phyloP scores from a whole-genome alignment of 2,113 vertebrate species.

The Globicephala melas region DNA sequence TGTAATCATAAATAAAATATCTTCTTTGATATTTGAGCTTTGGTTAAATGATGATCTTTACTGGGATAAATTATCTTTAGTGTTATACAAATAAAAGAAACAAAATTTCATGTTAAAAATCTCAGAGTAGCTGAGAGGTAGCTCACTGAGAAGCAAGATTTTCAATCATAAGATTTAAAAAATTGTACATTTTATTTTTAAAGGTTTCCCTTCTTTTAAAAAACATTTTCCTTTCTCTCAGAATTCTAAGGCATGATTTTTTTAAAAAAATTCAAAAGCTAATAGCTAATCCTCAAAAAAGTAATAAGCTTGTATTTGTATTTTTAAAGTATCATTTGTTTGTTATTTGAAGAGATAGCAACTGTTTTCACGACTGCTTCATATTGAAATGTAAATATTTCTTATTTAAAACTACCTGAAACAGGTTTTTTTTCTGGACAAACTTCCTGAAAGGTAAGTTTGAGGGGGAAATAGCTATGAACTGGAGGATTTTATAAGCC shows the following conservation, averaged over 20 bases:
- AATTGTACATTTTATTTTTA: neutral
- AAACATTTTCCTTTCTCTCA: constrained; percentile 35
- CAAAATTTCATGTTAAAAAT: constrained; percentile 56
- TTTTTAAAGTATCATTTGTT: constrained; percentile 54
- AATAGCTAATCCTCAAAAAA: constrained; percentile 43
- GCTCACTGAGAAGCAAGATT: constrained; percentile 42
- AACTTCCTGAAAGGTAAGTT: constrained; percentile 20
- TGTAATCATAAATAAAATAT: constrained; percentile 54
- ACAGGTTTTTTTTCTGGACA: constrained; percentile 7
- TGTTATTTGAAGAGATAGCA: constrained; percentile 26
- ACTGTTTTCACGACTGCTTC: constrained; percentile 4
- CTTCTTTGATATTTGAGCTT: constrained; percentile 38
- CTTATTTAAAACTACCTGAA: constrained; percentile 36
- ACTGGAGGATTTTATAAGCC: neutral
- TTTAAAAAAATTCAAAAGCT: constrained; percentile 14
- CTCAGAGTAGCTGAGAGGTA: constrained; percentile 22
- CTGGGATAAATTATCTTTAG: constrained; percentile 21
- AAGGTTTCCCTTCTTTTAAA: neutral
- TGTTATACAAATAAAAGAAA: neutral
- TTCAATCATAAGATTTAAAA: constrained; percentile 52
- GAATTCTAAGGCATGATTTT: constrained; percentile 43
- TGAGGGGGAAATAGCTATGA: constrained; percentile 10
- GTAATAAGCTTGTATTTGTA: neutral
- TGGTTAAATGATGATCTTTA: constrained; percentile 40
- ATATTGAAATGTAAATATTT: constrained; percentile 28